Base-by-base conservation (phyloP, 2,888 invertebrate species). In the Invenusta paracnida region DNA sequence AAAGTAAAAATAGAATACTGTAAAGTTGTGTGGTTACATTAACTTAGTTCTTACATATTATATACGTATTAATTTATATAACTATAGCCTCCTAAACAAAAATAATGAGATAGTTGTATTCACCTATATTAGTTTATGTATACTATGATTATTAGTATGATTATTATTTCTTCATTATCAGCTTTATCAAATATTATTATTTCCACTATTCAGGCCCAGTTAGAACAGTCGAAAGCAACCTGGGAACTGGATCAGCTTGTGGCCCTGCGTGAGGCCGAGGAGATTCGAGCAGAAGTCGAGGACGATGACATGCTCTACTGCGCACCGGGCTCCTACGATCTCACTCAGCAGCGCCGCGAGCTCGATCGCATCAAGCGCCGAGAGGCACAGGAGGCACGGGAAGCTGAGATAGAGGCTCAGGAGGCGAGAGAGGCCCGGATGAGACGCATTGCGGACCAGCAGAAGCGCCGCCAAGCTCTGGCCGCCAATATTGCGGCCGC, bases 271-370 rank as follows among this genome's bases (percentile, higher is more conserved):
- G 91, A 91, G 93, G 94, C 91, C 87, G 92, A 92, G 85, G 92
- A 92, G 86, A 87, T 90, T 67, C 87, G 90, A 82, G 90, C 90
- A 1, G 91, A 91, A 86, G 85, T 90, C 31, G 92, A 92, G 87
- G 92, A 92, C 83, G 92, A 92, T 86, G 93, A 93, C 88, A 93
- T 93, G 89, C 93, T 94, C 88, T 95, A 94, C 91, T 93, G 94
- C 84, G 93, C 94, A 87, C 94, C 94, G 92, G 95, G 95, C 90
- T 94, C 95, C 88, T 93, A 93, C 89, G 95, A 95, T 93, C 95
- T 82, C 0, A 81, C 86, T 17, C 29, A 25, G 13, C 86, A 87
- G 66, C 81, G 66, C 23, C 82, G 73, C 5, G 86, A 86, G 67
- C 82, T 86, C 23, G 86, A 86, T 29, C 86, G 85, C 1, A 30